phyloP scores from a whole-genome alignment of 2,113 vertebrate species.

The Lampris incognitus region DNA sequence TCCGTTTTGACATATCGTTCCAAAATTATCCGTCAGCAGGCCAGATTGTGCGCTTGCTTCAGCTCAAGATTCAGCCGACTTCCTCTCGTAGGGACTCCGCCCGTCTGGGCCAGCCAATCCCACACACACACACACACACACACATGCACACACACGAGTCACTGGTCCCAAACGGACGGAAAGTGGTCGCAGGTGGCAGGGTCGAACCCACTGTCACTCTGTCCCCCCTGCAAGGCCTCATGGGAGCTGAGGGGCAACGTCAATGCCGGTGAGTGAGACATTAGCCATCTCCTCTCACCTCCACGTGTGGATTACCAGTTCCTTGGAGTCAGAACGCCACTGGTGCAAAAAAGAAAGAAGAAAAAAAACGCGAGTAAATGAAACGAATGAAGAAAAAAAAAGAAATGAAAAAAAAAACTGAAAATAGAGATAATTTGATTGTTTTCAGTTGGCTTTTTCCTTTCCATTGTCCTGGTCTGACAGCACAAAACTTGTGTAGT shows the following conservation, averaged over 20 bases:
- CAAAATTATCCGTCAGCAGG: constrained; percentile 44
- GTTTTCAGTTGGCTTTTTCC: constrained; percentile 71
- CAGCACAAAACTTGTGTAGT: constrained; percentile 36
- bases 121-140: neutral
- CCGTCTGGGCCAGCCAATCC: constrained; percentile 28
- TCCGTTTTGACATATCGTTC: constrained; percentile 45
- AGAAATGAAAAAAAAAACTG: constrained; percentile 53
- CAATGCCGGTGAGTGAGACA: neutral
- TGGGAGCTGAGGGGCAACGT: constrained; percentile 44
- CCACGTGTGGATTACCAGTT: constrained; percentile 24
- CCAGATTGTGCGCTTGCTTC: constrained; percentile 33
- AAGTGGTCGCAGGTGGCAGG: constrained; percentile 39
- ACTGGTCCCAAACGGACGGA: constrained; percentile 24
- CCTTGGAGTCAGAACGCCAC: constrained; percentile 28
- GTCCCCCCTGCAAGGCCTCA: constrained; percentile 65
- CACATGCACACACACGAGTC: neutral
- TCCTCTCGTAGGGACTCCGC: constrained; percentile 33
- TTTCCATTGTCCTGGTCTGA: constrained; percentile 59
- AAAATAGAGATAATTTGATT: constrained; percentile 59
- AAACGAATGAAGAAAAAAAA: constrained; percentile 30
- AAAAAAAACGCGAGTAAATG: constrained; percentile 21
- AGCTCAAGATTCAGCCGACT: constrained; percentile 29
- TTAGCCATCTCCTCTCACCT: constrained; percentile 1
- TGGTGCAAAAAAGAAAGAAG: constrained; percentile 18
- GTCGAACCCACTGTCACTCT: constrained; percentile 25